Conservation (phyloP, 2,888 invertebrate species). For the Anaspis maculata region DNA sequence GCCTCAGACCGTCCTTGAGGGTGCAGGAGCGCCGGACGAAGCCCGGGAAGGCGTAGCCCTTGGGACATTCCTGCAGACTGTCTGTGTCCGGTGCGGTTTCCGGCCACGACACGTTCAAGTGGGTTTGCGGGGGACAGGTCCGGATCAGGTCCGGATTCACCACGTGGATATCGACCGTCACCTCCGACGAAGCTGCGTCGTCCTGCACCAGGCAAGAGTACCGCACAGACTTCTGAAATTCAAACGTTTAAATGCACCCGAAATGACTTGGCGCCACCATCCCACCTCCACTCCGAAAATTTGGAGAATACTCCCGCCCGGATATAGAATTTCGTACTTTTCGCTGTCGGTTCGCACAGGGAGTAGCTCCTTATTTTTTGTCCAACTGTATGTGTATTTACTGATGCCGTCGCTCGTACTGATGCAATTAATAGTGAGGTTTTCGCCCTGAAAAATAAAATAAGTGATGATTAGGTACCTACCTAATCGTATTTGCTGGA, state of each 20-base stretch:
- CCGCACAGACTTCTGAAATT: conserved; percentile 56
- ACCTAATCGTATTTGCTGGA: too few species aligned
- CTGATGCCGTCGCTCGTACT: conserved; percentile 59
- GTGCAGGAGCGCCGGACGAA: conserved; percentile 49
- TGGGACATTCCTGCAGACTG: conserved; percentile 56
- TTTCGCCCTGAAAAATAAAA: conserved; percentile 53
- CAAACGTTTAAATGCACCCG: background rate
- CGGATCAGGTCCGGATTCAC: conserved; percentile 51
- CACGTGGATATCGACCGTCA: conserved; percentile 57
- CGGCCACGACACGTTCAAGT: conserved; percentile 55
- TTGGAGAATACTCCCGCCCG: conserved; percentile 74
- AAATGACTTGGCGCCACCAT: background rate
- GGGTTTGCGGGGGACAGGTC: conserved; percentile 49
- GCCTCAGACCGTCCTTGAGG: conserved; percentile 53
- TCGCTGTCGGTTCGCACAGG: conserved; percentile 66
- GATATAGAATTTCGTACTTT: conserved; percentile 78
- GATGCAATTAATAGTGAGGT: conserved; percentile 63
- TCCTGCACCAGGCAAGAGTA: conserved; percentile 65
- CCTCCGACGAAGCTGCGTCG: conserved; percentile 44
- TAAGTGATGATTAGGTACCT: conserved; percentile 1
- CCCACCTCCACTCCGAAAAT: conserved; percentile 66
- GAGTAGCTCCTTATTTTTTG: conserved; percentile 65
- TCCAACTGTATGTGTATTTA: conserved; percentile 76
- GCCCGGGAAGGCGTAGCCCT: conserved; percentile 42
- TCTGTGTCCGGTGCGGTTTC: conserved; percentile 67